Evolutionary conservation across 2,888 invertebrate species (phyloP), one percentile per base, ranked within the genome.

Genomic region (Dione juno): DNA sequence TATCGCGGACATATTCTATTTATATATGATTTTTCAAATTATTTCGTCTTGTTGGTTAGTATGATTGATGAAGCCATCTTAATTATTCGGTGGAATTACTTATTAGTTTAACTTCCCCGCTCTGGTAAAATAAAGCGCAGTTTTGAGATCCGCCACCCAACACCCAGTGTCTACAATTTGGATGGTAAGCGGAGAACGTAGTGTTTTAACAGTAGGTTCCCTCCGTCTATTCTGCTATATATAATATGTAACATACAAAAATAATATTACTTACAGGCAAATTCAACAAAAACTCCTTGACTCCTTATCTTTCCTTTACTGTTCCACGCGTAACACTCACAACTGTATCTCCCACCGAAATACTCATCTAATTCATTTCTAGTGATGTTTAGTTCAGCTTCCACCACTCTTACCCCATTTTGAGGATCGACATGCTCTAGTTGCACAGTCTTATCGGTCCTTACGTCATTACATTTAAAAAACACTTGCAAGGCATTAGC

Each of bases 321-420:
- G 65, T 96, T 96, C 96, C 97, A 97, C 0, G 98, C 98, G 78
- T 96, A 94, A 84, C 98, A 98, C 80, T 97, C 96, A 88, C 98
- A 98, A 75, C 96, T 96, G 83, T 96, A 97, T 79, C 95, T 95
- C 73, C 96, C 96, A 57, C 96, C 97, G 79, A 96, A 96, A 83
- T 96, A 97, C 81, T 97, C 97, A 79, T 98, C 97, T 75, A 98
- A 95, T 84, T 96, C 96, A 83, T 96, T 95, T 71, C 96, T 94
- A 3, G 96, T 96, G 72, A 97, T 95, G 84, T 97, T 96, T 43
- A 96, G 92, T 79, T 96, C 95, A 48, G 95, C 95, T 84, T 97
- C 97, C 72, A 96, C 95, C 73, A 96, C 96, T 68, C 97, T 94
- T 14, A 96, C 95, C 53, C 97, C 97, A 71, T 95, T 96, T 82